These are phyloP conservation scores for Acinonyx jubatus DNA, from an alignment of 2,113 vertebrate genomes.

Conservation along the genomic window DNA sequence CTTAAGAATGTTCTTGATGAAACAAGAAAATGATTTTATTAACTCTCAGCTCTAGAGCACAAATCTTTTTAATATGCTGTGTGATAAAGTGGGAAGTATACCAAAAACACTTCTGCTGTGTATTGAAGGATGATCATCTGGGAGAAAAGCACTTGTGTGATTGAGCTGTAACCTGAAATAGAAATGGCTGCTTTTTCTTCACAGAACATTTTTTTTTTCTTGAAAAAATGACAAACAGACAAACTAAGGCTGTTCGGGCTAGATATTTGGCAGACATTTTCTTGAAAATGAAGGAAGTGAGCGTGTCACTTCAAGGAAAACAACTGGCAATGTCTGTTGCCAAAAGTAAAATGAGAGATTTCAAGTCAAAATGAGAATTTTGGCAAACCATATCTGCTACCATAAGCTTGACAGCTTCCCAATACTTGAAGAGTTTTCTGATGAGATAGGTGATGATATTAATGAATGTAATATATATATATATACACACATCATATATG, in stretches of 20 bases:
- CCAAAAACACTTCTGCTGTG: not conserved
- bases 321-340: conserved; percentile 24
- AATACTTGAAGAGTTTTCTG: conserved; percentile 38
- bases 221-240: not conserved
- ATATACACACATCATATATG: not conserved
- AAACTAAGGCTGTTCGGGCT: not conserved
- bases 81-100: not conserved
- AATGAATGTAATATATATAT: not conserved
- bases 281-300: conserved; percentile 47
- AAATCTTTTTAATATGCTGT: not conserved
- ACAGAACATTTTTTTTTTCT: not conserved
- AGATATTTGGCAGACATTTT: conserved; percentile 40
- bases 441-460: conserved; percentile 38
- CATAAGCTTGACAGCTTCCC: conserved; percentile 39
- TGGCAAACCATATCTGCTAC: not conserved
- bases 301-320: conserved; percentile 12
- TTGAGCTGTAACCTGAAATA: conserved; percentile 7
- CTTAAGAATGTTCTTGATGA: not conserved
- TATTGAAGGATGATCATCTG: not conserved
- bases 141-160: not conserved
- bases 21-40: conserved; percentile 41
- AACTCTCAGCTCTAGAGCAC: not conserved
- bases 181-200: conserved; percentile 10
- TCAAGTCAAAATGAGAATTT: conserved; percentile 48
- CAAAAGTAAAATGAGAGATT: conserved; percentile 57